Conservation (phyloP, 2,113 vertebrate species). For the Rhea pennata region DNA sequence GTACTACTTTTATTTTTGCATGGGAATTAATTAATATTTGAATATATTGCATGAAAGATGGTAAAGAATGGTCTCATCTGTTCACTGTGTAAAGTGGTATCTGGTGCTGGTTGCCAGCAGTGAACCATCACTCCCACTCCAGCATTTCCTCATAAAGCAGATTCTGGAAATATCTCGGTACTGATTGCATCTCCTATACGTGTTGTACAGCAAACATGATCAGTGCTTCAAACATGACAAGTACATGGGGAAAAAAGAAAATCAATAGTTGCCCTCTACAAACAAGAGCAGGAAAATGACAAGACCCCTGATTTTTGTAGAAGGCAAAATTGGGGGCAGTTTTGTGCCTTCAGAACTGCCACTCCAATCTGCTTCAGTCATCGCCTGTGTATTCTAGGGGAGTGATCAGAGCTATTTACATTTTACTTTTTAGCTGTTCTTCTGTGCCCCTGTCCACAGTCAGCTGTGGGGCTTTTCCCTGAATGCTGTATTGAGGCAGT, state of each 20-base stretch:
- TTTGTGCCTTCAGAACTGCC: background rate
- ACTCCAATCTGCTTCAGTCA: background rate
- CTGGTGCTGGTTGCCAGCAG: background rate
- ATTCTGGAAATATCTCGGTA: background rate
- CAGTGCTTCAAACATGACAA: background rate
- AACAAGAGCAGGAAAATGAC: background rate
- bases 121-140: background rate
- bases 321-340: background rate
- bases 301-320: background rate
- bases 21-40: background rate
- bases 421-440: background rate
- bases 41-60: background rate
- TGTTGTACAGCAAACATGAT: background rate
- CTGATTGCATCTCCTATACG: background rate
- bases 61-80: background rate
- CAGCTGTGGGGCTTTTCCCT: background rate
- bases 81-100: background rate
- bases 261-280: background rate
- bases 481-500: background rate
- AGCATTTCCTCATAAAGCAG: background rate
- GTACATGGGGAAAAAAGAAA: background rate
- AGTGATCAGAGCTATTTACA: background rate
- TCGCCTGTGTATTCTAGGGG: background rate
- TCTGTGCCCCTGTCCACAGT: background rate
- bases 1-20: background rate